Base-by-base conservation (phyloP, 2,888 invertebrate species). In the Lymantria monacha region DNA sequence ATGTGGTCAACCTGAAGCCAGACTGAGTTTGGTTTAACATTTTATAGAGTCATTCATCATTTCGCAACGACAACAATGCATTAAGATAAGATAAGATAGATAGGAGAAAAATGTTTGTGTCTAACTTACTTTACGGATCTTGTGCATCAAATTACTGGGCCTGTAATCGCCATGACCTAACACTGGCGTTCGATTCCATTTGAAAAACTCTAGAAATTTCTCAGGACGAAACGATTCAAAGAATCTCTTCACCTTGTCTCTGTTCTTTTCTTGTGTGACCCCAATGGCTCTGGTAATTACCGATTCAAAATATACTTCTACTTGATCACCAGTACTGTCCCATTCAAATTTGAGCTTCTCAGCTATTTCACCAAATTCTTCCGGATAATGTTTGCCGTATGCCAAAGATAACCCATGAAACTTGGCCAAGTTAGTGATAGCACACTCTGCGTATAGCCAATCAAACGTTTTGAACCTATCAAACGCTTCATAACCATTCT, bases 331-430 rank as follows among this genome's bases (percentile, higher is more conserved):
- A 10, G 40, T 41, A 7, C 48, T 9, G 1, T 58, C 53, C 10
- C 61, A 51, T 3, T 57, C 59, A 44, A 81, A 10, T 60, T 63
- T 11, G 63, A 61, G 42, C 60, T 54, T 44, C 44, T 30, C 30
- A 30, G n/a, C 3, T 7, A 47, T 10, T 36, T 47, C 31, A 13
- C 42, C 15, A 15, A 70, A 83, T 12, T 64, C 59, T 44, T 75
- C 66, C 1, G 77, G 81, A 22, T 71, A 31, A 41, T 72, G 65
- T 41, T 71, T 62, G 30, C 61, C 62, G 48, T 71, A 68, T 0
- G 78, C 81, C 8, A 81, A 66, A 0, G 81, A 79, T 1, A 83
- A 59, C 0, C 83, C 80, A 48, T 86, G 85, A 5, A 81, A 63
- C 51, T 76, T 79, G 0, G 79, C 84, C 45, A 82, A 51, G 7